Evolutionary conservation across 2,113 vertebrate species (phyloP).

Genomic region (Misgurnus anguillicaudatus): DNA sequence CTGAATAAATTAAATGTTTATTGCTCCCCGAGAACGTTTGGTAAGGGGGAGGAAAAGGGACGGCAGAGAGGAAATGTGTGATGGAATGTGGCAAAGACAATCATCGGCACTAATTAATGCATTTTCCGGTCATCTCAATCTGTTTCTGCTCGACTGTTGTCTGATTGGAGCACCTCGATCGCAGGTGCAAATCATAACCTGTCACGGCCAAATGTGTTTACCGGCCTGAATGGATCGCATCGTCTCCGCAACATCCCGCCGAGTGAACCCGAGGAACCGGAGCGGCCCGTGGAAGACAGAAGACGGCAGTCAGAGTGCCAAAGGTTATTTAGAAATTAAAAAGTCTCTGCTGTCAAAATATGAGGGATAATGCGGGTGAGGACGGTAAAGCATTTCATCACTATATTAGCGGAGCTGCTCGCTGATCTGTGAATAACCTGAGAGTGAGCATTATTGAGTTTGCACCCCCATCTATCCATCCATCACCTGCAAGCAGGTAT

Average conservation of each 20-base stretch:
- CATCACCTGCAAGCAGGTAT: conserved; percentile 79
- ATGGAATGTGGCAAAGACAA: conserved; percentile 44
- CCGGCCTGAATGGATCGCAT: conserved; percentile 38
- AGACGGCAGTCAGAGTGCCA: conserved; percentile 49
- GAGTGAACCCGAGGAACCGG: conserved; percentile 9
- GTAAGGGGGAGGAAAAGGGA: conserved; percentile 19
- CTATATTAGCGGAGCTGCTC: conserved; percentile 81
- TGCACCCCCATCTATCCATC: conserved; percentile 83
- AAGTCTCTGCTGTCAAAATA: conserved; percentile 76
- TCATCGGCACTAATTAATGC: conserved; percentile 55
- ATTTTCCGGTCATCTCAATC: conserved; percentile 52
- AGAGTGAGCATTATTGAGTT: conserved; percentile 82
- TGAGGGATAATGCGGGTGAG: conserved; percentile 76
- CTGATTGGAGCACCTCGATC: conserved; percentile 53
- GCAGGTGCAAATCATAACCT: conserved; percentile 57
- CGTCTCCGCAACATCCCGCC: neutral
- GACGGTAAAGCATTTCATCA: conserved; percentile 81
- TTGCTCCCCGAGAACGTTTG: conserved; percentile 36
- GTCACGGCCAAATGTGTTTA: conserved; percentile 49
- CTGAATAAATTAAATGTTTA: conserved; percentile 62
- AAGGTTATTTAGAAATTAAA: conserved; percentile 76
- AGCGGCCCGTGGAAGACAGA: conserved; percentile 30
- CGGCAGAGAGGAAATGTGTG: conserved; percentile 47
- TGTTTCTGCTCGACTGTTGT: conserved; percentile 51
- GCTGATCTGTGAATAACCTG: conserved; percentile 87